These are phyloP conservation scores for Frieseomelitta varia DNA, from an alignment of 1,140 invertebrate genomes.

Conservation along the genomic window DNA sequence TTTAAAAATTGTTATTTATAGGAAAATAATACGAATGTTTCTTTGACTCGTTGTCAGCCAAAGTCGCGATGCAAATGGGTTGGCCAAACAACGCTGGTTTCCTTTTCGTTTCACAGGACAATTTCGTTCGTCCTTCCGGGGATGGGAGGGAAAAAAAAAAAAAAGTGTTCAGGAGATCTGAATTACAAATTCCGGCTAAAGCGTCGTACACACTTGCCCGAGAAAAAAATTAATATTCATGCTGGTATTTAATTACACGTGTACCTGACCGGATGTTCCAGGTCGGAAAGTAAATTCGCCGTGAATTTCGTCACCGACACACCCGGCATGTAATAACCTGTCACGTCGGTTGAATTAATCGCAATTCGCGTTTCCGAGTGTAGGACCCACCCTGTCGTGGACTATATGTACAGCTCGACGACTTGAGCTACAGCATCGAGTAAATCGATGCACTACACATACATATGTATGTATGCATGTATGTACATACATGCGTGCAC, in stretches of 20 bases:
- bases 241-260: constrained; percentile 30
- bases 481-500: too few relatives aligned
- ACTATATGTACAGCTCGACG: neutral
- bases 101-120: neutral
- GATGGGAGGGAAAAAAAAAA: neutral
- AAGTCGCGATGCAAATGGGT: too few relatives aligned
- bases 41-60: too few relatives aligned
- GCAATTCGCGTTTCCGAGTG: constrained; percentile 36
- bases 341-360: constrained; percentile 53
- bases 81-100: neutral
- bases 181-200: constrained; percentile 31
- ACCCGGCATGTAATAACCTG: constrained; percentile 42
- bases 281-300: constrained; percentile 12
- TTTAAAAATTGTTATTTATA: too few relatives aligned
- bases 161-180: constrained; percentile 16
- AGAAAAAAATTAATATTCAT: constrained; percentile 35
- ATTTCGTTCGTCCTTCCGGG: neutral
- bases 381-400: neutral
- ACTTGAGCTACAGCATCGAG: neutral
- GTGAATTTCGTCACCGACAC: constrained; percentile 8
- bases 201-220: neutral
- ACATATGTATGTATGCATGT: too few relatives aligned
- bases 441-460: neutral
- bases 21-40: too few relatives aligned
- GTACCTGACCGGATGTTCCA: constrained; percentile 2